phyloP scores from a whole-genome alignment of 1,140 invertebrate species.

The Lepidotrigona ventralis region DNA sequence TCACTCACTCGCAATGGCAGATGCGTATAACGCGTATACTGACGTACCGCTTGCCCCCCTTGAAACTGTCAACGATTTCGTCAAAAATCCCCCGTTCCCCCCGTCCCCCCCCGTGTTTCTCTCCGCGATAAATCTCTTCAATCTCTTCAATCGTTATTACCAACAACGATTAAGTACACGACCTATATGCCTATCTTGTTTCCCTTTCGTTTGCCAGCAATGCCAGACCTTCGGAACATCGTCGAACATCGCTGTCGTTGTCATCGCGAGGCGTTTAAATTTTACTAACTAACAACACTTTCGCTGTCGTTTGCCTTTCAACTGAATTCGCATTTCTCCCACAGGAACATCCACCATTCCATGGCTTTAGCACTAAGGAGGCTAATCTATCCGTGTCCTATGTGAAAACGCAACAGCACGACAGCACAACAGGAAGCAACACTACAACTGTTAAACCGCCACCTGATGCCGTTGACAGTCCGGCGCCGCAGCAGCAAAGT shows the following conservation, averaged over 20 bases:
- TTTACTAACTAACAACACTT: too few species aligned
- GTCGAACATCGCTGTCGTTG: too few species aligned
- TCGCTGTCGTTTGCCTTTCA: too few species aligned
- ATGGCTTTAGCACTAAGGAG: constrained; percentile 78
- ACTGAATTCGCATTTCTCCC: constrained; percentile 36
- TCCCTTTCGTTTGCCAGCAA: not conserved
- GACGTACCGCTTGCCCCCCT: constrained; percentile 16
- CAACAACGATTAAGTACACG: not conserved
- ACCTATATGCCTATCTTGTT: not conserved
- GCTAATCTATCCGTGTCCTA: constrained; percentile 71
- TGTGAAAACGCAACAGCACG: constrained; percentile 69
- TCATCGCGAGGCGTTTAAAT: too few species aligned
- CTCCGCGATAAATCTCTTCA: not conserved
- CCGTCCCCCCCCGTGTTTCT: constrained; percentile 24
- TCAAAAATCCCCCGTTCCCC: not conserved
- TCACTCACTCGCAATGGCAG: constrained; percentile 54
- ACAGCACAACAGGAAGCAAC: constrained; percentile 65
- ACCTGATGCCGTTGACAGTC: constrained; percentile 34
- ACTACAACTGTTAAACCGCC: constrained; percentile 40
- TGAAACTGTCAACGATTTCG: constrained; percentile 38
- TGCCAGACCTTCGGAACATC: not conserved
- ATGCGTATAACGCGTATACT: constrained; percentile 46
- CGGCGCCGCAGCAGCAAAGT: constrained; percentile 45
- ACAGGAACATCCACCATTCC: constrained; percentile 77
- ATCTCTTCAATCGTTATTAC: not conserved